Evolutionary conservation across 1,140 invertebrate genomes (phyloP).

Genomic region (Anadara kagoshimensis): DNA sequence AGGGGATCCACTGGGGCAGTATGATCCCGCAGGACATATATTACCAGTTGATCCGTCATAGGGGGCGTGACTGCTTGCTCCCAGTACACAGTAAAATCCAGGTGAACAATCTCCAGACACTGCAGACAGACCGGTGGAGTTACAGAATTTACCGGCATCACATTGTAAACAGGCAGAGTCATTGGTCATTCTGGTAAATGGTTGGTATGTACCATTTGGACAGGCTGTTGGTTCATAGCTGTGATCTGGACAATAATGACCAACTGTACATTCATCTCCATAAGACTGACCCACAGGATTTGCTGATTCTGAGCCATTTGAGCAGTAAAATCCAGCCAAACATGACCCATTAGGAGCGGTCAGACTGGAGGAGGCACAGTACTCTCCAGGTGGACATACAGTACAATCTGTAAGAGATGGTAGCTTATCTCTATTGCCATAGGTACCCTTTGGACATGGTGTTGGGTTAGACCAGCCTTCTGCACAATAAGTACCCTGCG

Average conservation of each 20-base stretch:
- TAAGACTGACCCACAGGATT: constrained; percentile 63
- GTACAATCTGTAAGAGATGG: constrained; percentile 62
- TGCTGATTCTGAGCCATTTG: constrained; percentile 64
- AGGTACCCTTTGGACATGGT: constrained; percentile 69
- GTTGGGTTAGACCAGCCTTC: constrained; percentile 52
- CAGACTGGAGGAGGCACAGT: constrained; percentile 61
- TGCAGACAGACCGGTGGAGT: constrained; percentile 48
- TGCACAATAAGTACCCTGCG: constrained; percentile 67
- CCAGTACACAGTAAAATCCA: constrained; percentile 65
- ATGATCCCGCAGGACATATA: constrained; percentile 68
- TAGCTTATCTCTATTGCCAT: constrained; percentile 57
- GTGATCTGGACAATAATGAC: constrained; percentile 62
- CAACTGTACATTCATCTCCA: constrained; percentile 67
- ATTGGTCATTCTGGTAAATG: constrained; percentile 52
- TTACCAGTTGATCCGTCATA: constrained; percentile 64
- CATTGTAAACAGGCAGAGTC: constrained; percentile 59
- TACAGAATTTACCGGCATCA: constrained; percentile 66
- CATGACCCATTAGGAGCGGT: constrained; percentile 61
- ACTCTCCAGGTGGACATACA: constrained; percentile 65
- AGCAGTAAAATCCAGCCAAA: constrained; percentile 67
- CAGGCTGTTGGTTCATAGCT: constrained; percentile 65
- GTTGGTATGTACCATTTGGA: constrained; percentile 66
- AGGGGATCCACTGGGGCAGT: constrained; percentile 61
- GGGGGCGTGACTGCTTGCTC: constrained; percentile 56
- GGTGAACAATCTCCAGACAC: constrained; percentile 60